phyloP scores from a whole-genome alignment of 2,797 vertebrate genomes.

The Lagorchestes hirsutus region DNA sequence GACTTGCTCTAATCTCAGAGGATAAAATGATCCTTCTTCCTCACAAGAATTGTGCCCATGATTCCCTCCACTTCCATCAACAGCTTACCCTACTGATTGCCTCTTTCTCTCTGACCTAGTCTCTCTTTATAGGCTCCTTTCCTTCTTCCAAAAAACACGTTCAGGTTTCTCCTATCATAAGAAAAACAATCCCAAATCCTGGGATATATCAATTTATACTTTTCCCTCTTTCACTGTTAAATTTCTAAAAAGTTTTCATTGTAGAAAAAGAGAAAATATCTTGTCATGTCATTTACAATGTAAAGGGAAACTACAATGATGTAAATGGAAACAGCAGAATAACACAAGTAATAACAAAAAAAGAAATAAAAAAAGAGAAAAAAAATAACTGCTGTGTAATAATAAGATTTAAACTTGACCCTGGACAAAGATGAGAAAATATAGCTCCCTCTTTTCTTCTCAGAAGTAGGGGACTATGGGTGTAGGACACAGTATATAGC shows the following conservation, averaged over 20 bases:
- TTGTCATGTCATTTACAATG: background rate
- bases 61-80: background rate
- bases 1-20: background rate
- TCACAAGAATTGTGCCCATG: background rate
- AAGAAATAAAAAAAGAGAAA: background rate
- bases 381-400: background rate
- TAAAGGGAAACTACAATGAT: background rate
- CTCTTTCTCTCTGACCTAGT: background rate
- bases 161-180: background rate
- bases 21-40: background rate
- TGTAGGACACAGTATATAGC: background rate
- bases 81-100: background rate
- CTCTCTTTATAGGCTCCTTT: background rate
- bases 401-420: background rate
- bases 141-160: background rate
- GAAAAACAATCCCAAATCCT: background rate
- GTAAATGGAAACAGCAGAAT: background rate
- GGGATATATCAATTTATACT: background rate
- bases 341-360: background rate
- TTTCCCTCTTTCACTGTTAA: background rate
- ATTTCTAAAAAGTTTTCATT: background rate
- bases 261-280: background rate
- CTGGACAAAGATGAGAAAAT: background rate
- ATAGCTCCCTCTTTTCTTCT: background rate
- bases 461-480: background rate